These are phyloP conservation scores for Volucella inanis DNA, from an alignment of 2,888 invertebrate species.

Conservation along the genomic window DNA sequence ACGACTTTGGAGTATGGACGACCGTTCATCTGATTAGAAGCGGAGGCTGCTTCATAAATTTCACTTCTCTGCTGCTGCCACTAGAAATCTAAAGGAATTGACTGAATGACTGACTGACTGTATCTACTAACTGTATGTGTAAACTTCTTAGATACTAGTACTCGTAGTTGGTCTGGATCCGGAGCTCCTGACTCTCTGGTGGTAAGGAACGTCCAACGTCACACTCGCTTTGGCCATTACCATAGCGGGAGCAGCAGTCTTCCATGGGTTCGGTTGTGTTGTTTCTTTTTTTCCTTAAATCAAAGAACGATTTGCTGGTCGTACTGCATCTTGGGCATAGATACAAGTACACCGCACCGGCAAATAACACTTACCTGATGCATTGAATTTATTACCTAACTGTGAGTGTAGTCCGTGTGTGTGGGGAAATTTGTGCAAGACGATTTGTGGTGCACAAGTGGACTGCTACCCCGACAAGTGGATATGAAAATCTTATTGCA, in stretches of 20 bases:
- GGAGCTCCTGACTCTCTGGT: constrained; percentile 66
- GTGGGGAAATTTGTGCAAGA: constrained; percentile 1
- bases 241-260: constrained; percentile 45
- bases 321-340: constrained; percentile 65
- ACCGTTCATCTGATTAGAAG: constrained; percentile 74
- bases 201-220: constrained; percentile 70
- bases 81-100: constrained; percentile 53
- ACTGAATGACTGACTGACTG: constrained; percentile 67
- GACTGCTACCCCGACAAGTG: constrained; percentile 48
- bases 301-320: constrained; percentile 71
- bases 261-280: constrained; percentile 22
- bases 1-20: constrained; percentile 50
- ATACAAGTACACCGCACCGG: constrained; percentile 50
- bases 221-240: constrained; percentile 68
- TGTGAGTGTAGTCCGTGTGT: constrained; percentile 26
- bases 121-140: constrained; percentile 22
- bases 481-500: constrained; percentile 65
- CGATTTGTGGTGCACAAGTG: constrained; percentile 51
- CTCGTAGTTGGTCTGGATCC: constrained; percentile 21
- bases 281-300: constrained; percentile 21
- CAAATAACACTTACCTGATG: constrained; percentile 56
- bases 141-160: constrained; percentile 41
- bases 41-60: constrained; percentile 75
- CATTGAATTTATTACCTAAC: constrained; percentile 71
- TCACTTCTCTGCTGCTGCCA: constrained; percentile 59